Evolutionary conservation across 2,888 invertebrate genomes (phyloP), one percentile per base, ranked within the genome.

Genomic region (Tromatobia lineatoria): DNA sequence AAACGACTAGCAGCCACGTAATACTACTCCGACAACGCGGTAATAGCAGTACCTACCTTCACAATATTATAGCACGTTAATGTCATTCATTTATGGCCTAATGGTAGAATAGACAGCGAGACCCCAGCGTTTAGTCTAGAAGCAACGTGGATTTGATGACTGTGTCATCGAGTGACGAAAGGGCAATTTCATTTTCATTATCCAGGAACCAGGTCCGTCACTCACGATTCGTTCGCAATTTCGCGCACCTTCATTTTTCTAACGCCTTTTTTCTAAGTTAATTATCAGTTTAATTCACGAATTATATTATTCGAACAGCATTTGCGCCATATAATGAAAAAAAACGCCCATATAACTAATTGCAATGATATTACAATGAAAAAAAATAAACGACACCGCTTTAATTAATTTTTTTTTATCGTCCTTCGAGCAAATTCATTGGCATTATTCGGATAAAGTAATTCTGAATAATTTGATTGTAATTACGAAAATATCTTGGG

Each of bases 1-100:
- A 89, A 88, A 87, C 87, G 89, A 88, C 89, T 89, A 59, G 88
- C 87, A 91, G 91, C 92, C 91, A 93, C 93, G 93, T 93, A 93
- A 93, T 93, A 93, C 90, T 80, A 67, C 38, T 42, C 38, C 92
- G 92, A 91, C 91, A n/a, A 64, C 57, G 89, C 93, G 91, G 91
- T 92, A 93, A 93, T 92, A 92, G 91, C 89, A 90, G 89, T 86
- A 82, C 83, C 85, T 87, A 86, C 86, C 83, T 85, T 78, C 90
- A 91, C 91, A 91, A 92, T 93, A 93, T 93, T 93, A 93, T 92
- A 92, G 91, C 91, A 91, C 89, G 92, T 91, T 93, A 93, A 93
- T 93, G 92, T 91, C 93, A 93, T 93, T 93, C 91, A 93, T 93
- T 93, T 91, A 91, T 90, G 91, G 91, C 91, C 92, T 92, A 92